Evolutionary conservation across 2,797 vertebrate species (phyloP).

Genomic region (Enoplosus armatus): DNA sequence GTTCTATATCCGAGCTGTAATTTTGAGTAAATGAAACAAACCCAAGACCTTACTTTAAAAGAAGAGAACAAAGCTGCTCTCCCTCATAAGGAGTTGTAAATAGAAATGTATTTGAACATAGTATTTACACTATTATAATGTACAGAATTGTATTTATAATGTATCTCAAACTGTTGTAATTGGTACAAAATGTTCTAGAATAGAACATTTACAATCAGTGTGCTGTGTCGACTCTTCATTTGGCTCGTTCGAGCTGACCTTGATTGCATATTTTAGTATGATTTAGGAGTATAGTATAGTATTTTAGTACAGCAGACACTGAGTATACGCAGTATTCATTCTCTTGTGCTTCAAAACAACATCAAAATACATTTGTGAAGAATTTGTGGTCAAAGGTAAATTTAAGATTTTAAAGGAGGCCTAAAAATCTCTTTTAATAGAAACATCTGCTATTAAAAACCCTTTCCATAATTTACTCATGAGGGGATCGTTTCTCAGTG

Average conservation of each 20-base stretch:
- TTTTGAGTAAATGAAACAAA: conserved; percentile 82
- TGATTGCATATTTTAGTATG: not conserved
- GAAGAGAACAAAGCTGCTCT: conserved; percentile 92
- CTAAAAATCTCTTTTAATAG: too few species aligned
- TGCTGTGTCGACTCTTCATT: conserved; percentile 68
- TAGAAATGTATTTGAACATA: conserved; percentile 91
- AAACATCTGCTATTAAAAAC: not conserved
- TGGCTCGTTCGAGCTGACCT: not conserved
- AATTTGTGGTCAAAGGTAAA: not conserved
- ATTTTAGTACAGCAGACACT: not conserved
- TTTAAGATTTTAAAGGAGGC: not conserved
- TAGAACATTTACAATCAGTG: conserved; percentile 89
- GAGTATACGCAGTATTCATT: not conserved
- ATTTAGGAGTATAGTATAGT: not conserved
- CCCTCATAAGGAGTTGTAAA: conserved; percentile 91
- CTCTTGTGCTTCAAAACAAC: not conserved
- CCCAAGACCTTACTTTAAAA: conserved; percentile 90
- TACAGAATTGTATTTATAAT: conserved; percentile 99
- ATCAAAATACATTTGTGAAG: not conserved
- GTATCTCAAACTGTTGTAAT: conserved; percentile 92
- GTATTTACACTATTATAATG: conserved; percentile 93
- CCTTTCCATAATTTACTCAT: not conserved
- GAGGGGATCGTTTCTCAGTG: not conserved
- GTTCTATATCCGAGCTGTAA: conserved; percentile 84
- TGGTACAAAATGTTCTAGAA: conserved; percentile 96